phyloP scores from a whole-genome alignment of 2,888 invertebrate genomes.

The Heliconius hortense region DNA sequence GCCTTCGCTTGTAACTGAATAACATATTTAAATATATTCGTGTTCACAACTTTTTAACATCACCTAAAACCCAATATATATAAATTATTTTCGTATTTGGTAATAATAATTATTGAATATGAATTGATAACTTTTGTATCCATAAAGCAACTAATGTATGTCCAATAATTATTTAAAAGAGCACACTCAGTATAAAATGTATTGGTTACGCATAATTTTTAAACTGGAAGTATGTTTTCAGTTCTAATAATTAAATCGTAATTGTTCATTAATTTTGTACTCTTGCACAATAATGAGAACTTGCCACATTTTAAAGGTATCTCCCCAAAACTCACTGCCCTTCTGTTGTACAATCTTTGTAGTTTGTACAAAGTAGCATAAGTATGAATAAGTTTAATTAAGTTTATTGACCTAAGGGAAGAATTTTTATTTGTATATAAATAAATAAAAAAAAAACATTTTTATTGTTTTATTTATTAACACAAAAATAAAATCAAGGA shows the following conservation, averaged over 20 bases:
- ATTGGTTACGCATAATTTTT: background rate
- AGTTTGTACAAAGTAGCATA: conserved; percentile 70
- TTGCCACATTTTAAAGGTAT: conserved; percentile 54
- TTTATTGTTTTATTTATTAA: conserved; percentile 47
- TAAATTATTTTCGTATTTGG: conserved; percentile 20
- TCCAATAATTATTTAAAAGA: background rate
- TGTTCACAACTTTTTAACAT: conserved; percentile 8
- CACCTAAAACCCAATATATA: conserved; percentile 2
- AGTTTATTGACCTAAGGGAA: conserved; percentile 71
- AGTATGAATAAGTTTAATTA: conserved; percentile 66
- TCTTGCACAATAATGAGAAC: conserved; percentile 43
- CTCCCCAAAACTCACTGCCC: conserved; percentile 62
- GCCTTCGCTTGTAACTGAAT: conserved; percentile 87
- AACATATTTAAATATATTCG: conserved; percentile 28
- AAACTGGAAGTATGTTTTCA: background rate
- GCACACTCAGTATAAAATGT: background rate
- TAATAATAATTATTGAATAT: conserved; percentile 14
- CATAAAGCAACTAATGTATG: background rate
- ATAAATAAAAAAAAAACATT: conserved; percentile 58
- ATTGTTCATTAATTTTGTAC: background rate
- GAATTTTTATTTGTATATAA: conserved; percentile 78
- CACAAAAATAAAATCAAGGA: background rate
- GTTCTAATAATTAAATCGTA: background rate
- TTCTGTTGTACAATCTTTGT: conserved; percentile 65
- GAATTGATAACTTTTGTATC: background rate